Conservation (phyloP, 2,888 invertebrate genomes). For the Melanotus villosus region DNA sequence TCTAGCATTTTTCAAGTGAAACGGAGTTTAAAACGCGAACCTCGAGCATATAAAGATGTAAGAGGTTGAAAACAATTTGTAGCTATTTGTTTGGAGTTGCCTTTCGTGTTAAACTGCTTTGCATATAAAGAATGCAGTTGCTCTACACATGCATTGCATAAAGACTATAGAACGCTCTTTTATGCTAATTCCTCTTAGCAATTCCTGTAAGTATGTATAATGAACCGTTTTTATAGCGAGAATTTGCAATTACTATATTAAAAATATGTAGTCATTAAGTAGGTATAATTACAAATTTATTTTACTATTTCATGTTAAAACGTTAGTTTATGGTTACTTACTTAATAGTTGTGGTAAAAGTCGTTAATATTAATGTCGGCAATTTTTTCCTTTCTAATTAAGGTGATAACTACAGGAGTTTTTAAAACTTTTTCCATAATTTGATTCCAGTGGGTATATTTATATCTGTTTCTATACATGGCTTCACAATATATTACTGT, state of each 20-base stretch:
- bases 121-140: slow-evolving; percentile 53
- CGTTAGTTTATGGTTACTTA: background rate
- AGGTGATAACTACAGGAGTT: background rate
- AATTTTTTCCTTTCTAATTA: background rate
- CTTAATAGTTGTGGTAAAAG: background rate
- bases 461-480: slow-evolving; percentile 8
- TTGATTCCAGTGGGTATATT: too few species aligned
- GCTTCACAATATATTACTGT: slow-evolving; percentile 8
- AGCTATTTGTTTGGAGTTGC: slow-evolving; percentile 51
- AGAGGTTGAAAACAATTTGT: slow-evolving; percentile 52
- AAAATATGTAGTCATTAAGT: slow-evolving; percentile 25
- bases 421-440: too few species aligned
- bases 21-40: slow-evolving; percentile 8
- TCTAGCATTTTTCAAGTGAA: background rate
- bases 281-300: slow-evolving; percentile 25
- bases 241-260: slow-evolving; percentile 33
- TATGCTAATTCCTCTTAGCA: slow-evolving; percentile 37
- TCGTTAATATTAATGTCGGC: background rate
- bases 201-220: slow-evolving; percentile 43
- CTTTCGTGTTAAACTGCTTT: slow-evolving; percentile 52
- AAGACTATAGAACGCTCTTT: slow-evolving; percentile 39
- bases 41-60: slow-evolving; percentile 46
- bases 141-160: slow-evolving; percentile 41
- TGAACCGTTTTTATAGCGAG: slow-evolving; percentile 39
- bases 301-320: slow-evolving; percentile 24